phyloP scores from a whole-genome alignment of 2,797 vertebrate genomes.

The Falco naumanni region DNA sequence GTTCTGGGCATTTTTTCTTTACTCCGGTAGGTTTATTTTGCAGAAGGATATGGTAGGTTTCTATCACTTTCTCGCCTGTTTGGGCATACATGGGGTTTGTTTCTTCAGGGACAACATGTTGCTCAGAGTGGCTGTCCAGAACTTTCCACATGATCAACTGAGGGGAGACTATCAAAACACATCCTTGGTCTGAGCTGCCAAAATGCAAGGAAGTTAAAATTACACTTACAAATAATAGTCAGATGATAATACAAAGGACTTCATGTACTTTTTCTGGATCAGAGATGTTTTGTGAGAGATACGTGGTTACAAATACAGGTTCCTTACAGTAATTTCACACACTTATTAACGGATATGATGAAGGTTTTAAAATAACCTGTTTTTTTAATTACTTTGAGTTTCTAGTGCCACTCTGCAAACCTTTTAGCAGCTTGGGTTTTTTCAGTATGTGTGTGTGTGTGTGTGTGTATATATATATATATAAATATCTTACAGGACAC shows the following conservation, averaged over 20 bases:
- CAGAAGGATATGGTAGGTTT: not conserved
- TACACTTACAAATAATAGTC: not conserved
- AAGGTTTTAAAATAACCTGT: not conserved
- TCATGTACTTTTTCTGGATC: not conserved
- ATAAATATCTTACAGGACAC: not conserved
- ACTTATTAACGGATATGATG: not conserved
- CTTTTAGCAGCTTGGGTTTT: not conserved
- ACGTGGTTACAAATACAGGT: not conserved
- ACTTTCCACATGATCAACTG: not conserved
- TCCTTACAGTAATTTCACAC: not conserved
- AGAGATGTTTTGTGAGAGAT: not conserved
- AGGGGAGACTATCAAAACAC: not conserved
- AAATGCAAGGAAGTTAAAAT: not conserved
- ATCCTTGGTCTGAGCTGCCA: not conserved
- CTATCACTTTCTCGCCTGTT: not conserved
- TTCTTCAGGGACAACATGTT: not conserved
- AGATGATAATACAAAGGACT: not conserved
- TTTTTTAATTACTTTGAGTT: not conserved
- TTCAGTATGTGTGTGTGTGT: not conserved
- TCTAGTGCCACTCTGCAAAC: not conserved
- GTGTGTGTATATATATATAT: too few species aligned
- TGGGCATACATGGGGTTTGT: not conserved
- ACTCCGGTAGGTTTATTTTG: not conserved
- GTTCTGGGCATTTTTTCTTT: not conserved
- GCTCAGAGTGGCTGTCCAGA: not conserved